phyloP scores from a whole-genome alignment of 2,797 vertebrate species.

The Ataeniobius toweri region DNA sequence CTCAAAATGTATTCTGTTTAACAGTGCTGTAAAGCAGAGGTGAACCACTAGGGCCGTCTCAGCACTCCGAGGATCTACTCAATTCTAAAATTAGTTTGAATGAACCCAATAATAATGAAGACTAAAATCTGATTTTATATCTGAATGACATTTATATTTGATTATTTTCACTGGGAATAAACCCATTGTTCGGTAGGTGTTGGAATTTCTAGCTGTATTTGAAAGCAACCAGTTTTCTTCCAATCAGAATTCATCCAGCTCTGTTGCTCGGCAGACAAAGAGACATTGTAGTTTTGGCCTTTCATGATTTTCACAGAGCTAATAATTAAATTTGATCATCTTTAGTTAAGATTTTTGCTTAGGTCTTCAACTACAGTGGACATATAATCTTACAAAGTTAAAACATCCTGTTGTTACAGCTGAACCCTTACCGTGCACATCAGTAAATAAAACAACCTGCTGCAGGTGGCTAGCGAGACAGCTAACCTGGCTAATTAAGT shows the following conservation, averaged over 20 bases:
- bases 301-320: no score
- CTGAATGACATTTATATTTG: background rate
- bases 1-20: background rate
- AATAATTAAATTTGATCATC: no score
- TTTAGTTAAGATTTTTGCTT: no score
- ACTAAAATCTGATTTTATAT: background rate
- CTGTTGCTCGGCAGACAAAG: background rate
- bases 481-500: background rate
- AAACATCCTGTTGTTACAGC: no score
- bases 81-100: background rate
- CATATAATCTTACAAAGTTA: no score
- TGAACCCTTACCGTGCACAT: no score
- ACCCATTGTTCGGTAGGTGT: background rate
- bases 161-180: background rate
- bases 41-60: background rate
- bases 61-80: background rate
- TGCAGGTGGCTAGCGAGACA: background rate
- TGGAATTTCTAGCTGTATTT: background rate
- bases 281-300: no score
- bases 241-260: background rate
- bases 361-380: no score
- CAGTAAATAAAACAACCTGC: background rate
- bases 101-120: background rate
- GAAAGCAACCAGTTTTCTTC: background rate
- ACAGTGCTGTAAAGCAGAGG: background rate